Evolutionary conservation across 2,888 invertebrate species (phyloP), one percentile per base, ranked within the genome.

Genomic region (Stenchaetothrips biformis): DNA sequence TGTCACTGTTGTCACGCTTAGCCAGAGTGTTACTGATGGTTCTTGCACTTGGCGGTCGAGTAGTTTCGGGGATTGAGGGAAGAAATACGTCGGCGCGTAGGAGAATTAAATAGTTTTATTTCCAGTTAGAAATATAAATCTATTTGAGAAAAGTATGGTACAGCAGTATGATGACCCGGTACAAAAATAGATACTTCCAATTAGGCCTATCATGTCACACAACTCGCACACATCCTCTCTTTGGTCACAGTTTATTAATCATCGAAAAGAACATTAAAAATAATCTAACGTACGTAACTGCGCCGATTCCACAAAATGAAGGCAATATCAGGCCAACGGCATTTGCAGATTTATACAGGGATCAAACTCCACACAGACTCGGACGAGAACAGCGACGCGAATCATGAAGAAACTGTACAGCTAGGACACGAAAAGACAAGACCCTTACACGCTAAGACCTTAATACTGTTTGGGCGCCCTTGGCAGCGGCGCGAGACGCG

Each of bases 31-130:
- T 37, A 37, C 37, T 37, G 37, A 37, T 37, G 37, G 37, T 37
- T 37, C 37, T 1, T 4, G 37, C 37, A 37, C 37, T 37, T 4
- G 37, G 37, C 37, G 37, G 37, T 37, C 37, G 37, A 37, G 11
- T 74, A 25, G 25, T 25, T 74, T 37, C 37, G 37, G 25, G 67
- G 53, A 74, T 25, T 1, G 67, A 74, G 67, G 67, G 18, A n/a
- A 7, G 21, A 74, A 74, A 25, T 7, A 37, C 37, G 4, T 37
- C 37, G 37, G 37, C 4, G 25, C 9, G 4, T 74, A 74, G 8
- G 67, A 21, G n/a, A 74, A 21, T 74, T 74, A 74, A 74, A 74
- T 74, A 74, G 67, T 74, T 74, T 74, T 74, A 74, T 74, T 74
- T 21, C 11, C 21, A 25, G 25, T 74, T 25, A 25, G 67, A 74